Conservation (phyloP, 2,797 vertebrate species). For the Pogonophryne albipinna region DNA sequence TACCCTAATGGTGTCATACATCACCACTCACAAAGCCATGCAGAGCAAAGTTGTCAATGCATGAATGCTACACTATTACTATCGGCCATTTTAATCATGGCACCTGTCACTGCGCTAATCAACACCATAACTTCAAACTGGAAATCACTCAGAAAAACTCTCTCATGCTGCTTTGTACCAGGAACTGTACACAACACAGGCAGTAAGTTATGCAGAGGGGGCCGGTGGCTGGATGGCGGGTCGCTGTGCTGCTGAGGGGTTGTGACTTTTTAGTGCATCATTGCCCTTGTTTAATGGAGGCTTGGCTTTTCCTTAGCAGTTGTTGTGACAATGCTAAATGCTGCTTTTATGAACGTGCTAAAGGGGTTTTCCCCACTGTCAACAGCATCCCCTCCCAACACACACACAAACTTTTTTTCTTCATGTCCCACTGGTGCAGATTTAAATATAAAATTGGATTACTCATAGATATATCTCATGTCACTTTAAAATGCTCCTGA, state of each 20-base stretch:
- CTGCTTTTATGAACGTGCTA: slow-evolving; percentile 82
- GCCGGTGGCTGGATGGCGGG: slow-evolving; percentile 25
- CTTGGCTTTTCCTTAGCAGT: slow-evolving; percentile 81
- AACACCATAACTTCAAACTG: slow-evolving; percentile 86
- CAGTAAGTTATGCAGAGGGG: slow-evolving; percentile 64
- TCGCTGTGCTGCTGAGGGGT: slow-evolving; percentile 57
- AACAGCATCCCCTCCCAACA: slow-evolving; percentile 26
- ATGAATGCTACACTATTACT: slow-evolving; percentile 88
- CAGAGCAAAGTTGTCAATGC: slow-evolving; percentile 88
- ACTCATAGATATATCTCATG: neutral
- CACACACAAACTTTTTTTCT: slow-evolving; percentile 58
- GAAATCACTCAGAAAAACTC: slow-evolving; percentile 82
- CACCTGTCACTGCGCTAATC: slow-evolving; percentile 87
- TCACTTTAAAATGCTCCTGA: neutral
- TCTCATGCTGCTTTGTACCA: slow-evolving; percentile 63
- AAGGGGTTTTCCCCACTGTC: slow-evolving; percentile 72
- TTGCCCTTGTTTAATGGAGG: slow-evolving; percentile 82
- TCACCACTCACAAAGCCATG: slow-evolving; percentile 87
- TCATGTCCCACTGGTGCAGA: slow-evolving; percentile 5
- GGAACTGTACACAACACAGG: slow-evolving; percentile 65
- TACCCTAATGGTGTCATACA: slow-evolving; percentile 89
- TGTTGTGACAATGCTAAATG: slow-evolving; percentile 88
- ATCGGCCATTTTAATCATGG: slow-evolving; percentile 88
- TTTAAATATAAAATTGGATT: neutral
- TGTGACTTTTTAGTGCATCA: slow-evolving; percentile 83